Base-by-base conservation (phyloP, 1,140 invertebrate genomes). In the Stratiolaelaps scimitus region DNA sequence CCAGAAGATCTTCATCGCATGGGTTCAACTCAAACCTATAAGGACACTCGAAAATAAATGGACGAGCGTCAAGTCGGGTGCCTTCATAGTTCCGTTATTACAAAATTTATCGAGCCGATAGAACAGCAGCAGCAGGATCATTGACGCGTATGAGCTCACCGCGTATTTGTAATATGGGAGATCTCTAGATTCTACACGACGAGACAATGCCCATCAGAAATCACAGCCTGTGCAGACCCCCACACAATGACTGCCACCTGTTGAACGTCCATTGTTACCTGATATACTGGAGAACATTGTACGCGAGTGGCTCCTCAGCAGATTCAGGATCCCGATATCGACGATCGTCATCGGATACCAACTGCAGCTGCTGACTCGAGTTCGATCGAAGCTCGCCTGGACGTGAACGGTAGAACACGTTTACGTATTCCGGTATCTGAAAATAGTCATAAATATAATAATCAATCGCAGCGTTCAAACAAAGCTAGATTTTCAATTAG, bases 1-100 rank as follows among this genome's bases (percentile, higher is more conserved):
- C 53, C 53, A 60, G 53, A 60, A 60, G 53, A 2, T 60, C 53
- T 26, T 60, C 53, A 10, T 60, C 53, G 23, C 53, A 60, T 34
- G 53, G 53, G 23, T 60, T 60, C 2, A 34, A 17, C 26, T n/a
- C 34, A 34, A 60, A 60, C 53, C 53, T 60, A 23, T 26, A 23
- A 23, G 15, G 2, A 29, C 4, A 60, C 7, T 23, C 19, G 26
- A 48, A 13, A n/a, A 45, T 45, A 13, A 45, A 13, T 45, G 13
- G 44, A 45, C 44, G n/a, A n/a, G 10, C 34, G 34, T 40, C 10
- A 6, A 40, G 34, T 40, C 10, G 10, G 4, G 5, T 40, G 10
- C 34, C 10, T 40, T 40, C 34, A n/a, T n/a, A n/a, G n/a, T n/a
- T n/a, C n/a, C n/a, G n/a, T n/a, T n/a, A n/a, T n/a, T n/a, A n/a